Percentiles rank a stretch among this genome's conserved stretches.
These are phyloP conservation scores for Pararge aegeria DNA, from an alignment of 1,140 invertebrate species.

Conservation along the genomic window DNA sequence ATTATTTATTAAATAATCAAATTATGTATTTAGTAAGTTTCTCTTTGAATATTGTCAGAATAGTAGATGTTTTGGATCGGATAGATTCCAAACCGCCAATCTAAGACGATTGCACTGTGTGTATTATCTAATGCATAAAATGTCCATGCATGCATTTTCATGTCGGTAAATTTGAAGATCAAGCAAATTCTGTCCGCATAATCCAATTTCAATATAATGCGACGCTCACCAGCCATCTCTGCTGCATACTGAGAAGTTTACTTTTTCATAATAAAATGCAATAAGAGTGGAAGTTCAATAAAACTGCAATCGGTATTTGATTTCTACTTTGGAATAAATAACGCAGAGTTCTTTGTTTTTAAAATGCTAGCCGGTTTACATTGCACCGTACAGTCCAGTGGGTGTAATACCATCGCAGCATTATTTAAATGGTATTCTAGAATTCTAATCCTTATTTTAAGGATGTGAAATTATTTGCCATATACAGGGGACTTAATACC, in stretches of 20 bases:
- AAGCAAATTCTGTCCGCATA: slow-evolving; percentile 19
- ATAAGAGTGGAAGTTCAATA: slow-evolving; percentile 55
- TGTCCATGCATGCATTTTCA: background rate
- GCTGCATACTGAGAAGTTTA: slow-evolving; percentile 43
- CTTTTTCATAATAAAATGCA: slow-evolving; percentile 67
- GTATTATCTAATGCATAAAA: background rate
- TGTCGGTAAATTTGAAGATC: slow-evolving; percentile 9
- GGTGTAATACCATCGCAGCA: too few species aligned
- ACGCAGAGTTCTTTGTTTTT: slow-evolving; percentile 27
- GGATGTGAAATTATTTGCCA: too few species aligned
- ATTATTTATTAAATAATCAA: too few species aligned
- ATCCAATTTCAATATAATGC: slow-evolving; percentile 32
- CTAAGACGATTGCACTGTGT: too few species aligned
- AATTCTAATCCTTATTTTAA: too few species aligned
- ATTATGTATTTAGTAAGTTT: too few species aligned
- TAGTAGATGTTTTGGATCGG: too few species aligned
- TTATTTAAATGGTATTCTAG: too few species aligned
- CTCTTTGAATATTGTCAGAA: too few species aligned
- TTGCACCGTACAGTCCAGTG: too few species aligned
- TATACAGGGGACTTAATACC: too few species aligned
- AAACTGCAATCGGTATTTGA: slow-evolving; percentile 55
- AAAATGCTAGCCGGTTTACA: background rate
- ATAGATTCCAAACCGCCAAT: too few species aligned
- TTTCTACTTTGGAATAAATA: slow-evolving; percentile 57
- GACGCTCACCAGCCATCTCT: slow-evolving; percentile 30